Evolutionary conservation across 2,797 vertebrate genomes (phyloP).

Genomic region (Alectoris magna): DNA sequence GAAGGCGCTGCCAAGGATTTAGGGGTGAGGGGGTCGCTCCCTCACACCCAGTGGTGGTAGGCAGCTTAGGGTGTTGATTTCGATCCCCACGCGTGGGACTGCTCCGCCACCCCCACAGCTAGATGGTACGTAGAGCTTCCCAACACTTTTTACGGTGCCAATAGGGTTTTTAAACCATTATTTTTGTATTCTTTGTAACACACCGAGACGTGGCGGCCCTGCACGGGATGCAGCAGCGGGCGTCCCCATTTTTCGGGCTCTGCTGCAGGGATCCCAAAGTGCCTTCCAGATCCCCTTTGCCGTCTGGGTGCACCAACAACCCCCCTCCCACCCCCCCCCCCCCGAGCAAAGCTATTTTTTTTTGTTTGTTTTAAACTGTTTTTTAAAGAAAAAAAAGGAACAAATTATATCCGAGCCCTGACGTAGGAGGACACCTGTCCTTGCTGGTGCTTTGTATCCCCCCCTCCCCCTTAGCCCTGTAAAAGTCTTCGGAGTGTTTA

Average conservation of each 20-base stretch:
- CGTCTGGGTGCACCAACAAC: not conserved
- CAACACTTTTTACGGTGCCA: not conserved
- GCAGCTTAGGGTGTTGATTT: not conserved
- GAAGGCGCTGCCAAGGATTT: not conserved
- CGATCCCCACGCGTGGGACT: not conserved
- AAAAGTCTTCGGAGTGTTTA: not conserved
- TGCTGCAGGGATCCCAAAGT: not conserved
- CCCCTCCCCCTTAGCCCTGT: not conserved
- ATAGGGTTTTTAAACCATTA: not conserved
- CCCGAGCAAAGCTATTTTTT: not conserved
- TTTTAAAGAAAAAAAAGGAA: not conserved
- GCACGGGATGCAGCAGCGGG: not conserved
- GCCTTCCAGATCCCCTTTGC: constrained; percentile 16
- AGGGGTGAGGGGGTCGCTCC: not conserved
- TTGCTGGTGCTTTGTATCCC: not conserved
- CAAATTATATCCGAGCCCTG: not conserved
- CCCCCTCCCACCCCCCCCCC: too few relatives aligned
- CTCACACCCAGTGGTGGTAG: not conserved
- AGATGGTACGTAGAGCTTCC: constrained; percentile 47
- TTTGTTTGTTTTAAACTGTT: not conserved
- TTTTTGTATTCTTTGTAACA: not conserved
- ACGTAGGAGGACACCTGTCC: not conserved
- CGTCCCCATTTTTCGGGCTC: not conserved
- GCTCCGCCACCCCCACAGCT: fast-evolving
- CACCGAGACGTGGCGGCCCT: fast-evolving